Evolutionary conservation across 2,797 vertebrate species (phyloP), one percentile per base, ranked within the genome.

Genomic region (Netta rufina): DNA sequence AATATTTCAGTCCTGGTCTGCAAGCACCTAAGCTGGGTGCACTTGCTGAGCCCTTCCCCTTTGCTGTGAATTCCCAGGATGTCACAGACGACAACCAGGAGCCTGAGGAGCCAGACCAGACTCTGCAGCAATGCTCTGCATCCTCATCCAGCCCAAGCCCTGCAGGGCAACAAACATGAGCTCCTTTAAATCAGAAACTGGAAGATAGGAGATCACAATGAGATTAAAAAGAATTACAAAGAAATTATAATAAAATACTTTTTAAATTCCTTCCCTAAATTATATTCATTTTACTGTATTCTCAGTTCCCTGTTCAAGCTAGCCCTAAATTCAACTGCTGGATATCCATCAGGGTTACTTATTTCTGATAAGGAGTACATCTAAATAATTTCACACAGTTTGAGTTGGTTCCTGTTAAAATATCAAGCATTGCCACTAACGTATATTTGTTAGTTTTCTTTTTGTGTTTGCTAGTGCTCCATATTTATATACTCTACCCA

Each of bases 81-180:
- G 1, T 22, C 60, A n/a, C 49, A 36, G 36, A 56, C 0, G 0
- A 15, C 0, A 0, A 67, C 53, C 0, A 1, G 27, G n/a, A 76
- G 22, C 19, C 41, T 54, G 67, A 84, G 54, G 53, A 79, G 38
- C 27, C 7, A 13, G 38, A 41, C 47, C 19, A 41, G 49, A 19
- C 38, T 36, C 65, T 75, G 47, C 47, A 71, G 53, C 0, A 1
- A 54, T 54, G 38, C 38, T 81, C 22, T 58, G 36, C 2, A 0
- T 71, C 58, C 47, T 47, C 43, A 57, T 47, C 30, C 38, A 77
- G 41, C 30, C 30, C n/a, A 22, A 11, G 30, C 18, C 76, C 58
- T 57, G n/a, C 25, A 32, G 36, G 73, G 39, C 17, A 75, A 45
- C 17, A 72, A 62, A 53, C 30, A 24, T 1, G 2, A 8, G 39